Evolutionary conservation across 2,888 invertebrate genomes (phyloP).

Genomic region (Agrochola lychnidis): DNA sequence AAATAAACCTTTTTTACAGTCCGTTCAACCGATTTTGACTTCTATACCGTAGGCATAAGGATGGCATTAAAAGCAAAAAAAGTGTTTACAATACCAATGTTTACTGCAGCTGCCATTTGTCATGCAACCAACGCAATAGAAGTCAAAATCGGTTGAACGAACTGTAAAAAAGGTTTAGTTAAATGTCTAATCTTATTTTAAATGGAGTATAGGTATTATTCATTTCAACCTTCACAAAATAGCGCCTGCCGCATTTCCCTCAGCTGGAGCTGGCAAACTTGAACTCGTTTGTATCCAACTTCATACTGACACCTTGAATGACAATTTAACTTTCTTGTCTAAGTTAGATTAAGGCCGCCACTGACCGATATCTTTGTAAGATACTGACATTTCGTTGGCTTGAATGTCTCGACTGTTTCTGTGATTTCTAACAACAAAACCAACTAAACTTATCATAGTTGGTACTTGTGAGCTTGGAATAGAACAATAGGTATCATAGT

Average conservation of each 20-base stretch:
- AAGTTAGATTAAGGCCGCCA: constrained; percentile 20
- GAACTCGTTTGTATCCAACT: constrained; percentile 25
- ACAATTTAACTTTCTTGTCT: constrained; percentile 41
- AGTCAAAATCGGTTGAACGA: too few relatives aligned
- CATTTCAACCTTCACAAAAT: neutral
- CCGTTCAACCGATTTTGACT: too few relatives aligned
- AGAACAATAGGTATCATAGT: neutral
- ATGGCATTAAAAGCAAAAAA: too few relatives aligned
- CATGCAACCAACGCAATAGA: too few relatives aligned
- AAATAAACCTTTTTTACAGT: too few relatives aligned
- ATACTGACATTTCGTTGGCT: constrained; percentile 5
- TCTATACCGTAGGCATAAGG: too few relatives aligned
- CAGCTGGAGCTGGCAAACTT: constrained; percentile 6
- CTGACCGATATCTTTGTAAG: constrained; percentile 21
- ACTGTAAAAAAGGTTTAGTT: too few relatives aligned
- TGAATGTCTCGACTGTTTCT: neutral
- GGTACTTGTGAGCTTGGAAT: neutral
- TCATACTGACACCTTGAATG: constrained; percentile 45
- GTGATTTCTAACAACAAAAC: neutral
- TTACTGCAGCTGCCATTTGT: too few relatives aligned
- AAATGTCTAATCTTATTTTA: too few relatives aligned
- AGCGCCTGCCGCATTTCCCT: neutral
- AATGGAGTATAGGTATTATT: neutral
- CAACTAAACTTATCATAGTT: neutral
- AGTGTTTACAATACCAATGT: too few relatives aligned